Percentiles rank a stretch among this genome's conserved stretches.
phyloP scores from a whole-genome alignment of 2,888 invertebrate species.

The Aproaerema taeniolella region DNA sequence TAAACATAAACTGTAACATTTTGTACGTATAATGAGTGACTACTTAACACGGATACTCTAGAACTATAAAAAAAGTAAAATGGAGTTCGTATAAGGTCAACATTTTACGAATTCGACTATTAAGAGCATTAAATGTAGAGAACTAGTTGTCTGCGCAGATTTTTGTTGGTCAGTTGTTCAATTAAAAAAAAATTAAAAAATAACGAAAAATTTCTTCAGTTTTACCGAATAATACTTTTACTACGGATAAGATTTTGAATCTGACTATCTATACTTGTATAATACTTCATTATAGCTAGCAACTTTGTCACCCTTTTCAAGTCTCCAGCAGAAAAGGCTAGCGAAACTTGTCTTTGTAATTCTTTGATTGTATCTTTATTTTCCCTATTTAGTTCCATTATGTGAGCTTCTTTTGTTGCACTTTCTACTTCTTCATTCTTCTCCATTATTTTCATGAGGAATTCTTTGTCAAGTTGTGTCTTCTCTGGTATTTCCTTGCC shows the following conservation, averaged over 20 bases:
- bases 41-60: too few species aligned
- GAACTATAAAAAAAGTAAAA: too few species aligned
- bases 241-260: conserved; percentile 81
- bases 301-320: conserved; percentile 80
- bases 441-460: conserved; percentile 92
- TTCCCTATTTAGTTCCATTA: conserved; percentile 75
- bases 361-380: conserved; percentile 74
- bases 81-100: too few species aligned
- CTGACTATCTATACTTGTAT: conserved; percentile 85
- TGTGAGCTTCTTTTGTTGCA: conserved; percentile 76
- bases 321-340: conserved; percentile 80
- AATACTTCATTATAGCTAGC: conserved; percentile 90
- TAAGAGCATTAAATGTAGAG: too few species aligned
- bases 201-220: too few species aligned
- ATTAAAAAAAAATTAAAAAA: neutral
- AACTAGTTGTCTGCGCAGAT: too few species aligned
- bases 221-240: conserved; percentile 73
- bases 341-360: conserved; percentile 76
- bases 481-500: conserved; percentile 82
- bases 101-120: too few species aligned
- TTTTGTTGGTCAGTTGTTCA: too few species aligned
- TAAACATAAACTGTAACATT: too few species aligned
- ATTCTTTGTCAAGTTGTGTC: conserved; percentile 80
- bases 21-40: too few species aligned
- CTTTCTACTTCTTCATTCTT: conserved; percentile 90